phyloP scores from a whole-genome alignment of 2,113 vertebrate genomes.

The Sialia sialis region DNA sequence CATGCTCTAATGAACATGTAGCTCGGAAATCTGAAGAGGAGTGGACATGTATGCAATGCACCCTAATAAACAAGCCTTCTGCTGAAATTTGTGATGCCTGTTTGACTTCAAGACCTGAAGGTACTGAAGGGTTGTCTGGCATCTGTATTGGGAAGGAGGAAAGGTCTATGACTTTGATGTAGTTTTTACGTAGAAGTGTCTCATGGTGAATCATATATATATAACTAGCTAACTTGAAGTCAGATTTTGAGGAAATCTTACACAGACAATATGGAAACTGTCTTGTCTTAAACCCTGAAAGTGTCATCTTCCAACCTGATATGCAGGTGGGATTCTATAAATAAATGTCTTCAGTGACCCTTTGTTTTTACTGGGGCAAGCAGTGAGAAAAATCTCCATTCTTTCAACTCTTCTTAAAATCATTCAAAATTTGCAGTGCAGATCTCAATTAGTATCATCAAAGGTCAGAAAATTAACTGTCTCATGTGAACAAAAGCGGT shows the following conservation, averaged over 20 bases:
- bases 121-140: conserved; percentile 68
- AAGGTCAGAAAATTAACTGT: not conserved
- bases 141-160: not conserved
- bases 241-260: not conserved
- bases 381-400: not conserved
- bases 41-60: conserved; percentile 86
- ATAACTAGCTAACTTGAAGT: not conserved
- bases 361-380: not conserved
- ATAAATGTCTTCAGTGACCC: not conserved
- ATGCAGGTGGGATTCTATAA: not conserved
- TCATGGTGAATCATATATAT: not conserved
- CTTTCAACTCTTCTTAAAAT: not conserved
- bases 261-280: not conserved
- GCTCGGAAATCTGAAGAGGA: conserved; percentile 81
- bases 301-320: not conserved
- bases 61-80: conserved; percentile 84
- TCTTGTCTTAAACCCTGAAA: not conserved
- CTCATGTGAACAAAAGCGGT: not conserved
- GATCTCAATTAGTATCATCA: not conserved
- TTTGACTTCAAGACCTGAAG: conserved; percentile 78
- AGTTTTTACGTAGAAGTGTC: not conserved
- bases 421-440: not conserved
- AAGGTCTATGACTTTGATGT: not conserved
- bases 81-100: conserved; percentile 84
- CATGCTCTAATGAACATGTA: conserved; percentile 58